Percentiles rank a stretch among this genome's conserved stretches.
Conservation (phyloP, 2,888 invertebrate genomes). For the Rhodophaea formosa region DNA sequence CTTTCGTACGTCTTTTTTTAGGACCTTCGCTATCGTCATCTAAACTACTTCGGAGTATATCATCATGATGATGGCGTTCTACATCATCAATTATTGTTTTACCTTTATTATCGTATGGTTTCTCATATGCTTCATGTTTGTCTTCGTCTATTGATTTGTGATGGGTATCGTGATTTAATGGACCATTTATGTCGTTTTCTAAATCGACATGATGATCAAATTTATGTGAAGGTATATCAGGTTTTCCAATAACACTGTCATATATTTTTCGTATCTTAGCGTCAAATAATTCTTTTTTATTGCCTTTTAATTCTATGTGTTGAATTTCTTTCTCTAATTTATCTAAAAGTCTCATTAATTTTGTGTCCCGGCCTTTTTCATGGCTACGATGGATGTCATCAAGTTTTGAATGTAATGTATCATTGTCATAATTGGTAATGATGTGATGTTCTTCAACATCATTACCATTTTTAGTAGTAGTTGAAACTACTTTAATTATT, state of each 20-base stretch:
- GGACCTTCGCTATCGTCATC: neutral
- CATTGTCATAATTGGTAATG: conserved; percentile 31
- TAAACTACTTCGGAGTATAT: neutral
- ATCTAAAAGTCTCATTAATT: conserved; percentile 51
- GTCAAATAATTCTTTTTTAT: conserved; percentile 55
- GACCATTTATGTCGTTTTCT: neutral
- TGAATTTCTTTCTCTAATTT: conserved; percentile 58
- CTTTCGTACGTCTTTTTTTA: neutral
- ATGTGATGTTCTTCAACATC: conserved; percentile 39
- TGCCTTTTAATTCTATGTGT: conserved; percentile 45
- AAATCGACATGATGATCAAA: neutral
- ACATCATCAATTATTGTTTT: conserved; percentile 6
- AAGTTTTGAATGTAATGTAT: conserved; percentile 23
- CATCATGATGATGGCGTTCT: neutral
- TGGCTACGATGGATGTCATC: conserved; percentile 3
- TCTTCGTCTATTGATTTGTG: neutral
- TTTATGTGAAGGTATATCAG: neutral
- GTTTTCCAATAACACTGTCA: conserved; percentile 41
- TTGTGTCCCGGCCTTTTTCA: conserved; percentile 37
- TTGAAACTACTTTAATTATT: neutral
- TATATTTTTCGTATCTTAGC: conserved; percentile 62
- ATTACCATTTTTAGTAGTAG: conserved; percentile 20
- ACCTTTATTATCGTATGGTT: neutral
- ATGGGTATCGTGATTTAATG: neutral
- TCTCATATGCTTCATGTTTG: neutral